phyloP scores from a whole-genome alignment of 2,797 vertebrate species.

The Cyclopterus lumpus region DNA sequence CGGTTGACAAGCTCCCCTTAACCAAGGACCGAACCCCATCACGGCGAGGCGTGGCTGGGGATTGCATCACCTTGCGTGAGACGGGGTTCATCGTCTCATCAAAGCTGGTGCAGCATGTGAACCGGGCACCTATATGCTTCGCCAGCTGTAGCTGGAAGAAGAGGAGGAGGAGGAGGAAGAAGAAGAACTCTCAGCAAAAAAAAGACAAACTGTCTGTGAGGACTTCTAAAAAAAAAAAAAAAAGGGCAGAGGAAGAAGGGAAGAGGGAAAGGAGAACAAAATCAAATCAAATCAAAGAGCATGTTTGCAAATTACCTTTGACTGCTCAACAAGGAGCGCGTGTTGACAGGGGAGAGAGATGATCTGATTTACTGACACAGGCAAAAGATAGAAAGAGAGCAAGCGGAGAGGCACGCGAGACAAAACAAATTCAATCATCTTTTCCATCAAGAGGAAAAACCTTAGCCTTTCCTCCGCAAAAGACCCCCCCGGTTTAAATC shows the following conservation, averaged over 20 bases:
- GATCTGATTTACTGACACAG: constrained; percentile 84
- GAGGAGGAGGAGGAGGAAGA: constrained; percentile 8
- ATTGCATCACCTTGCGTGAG: constrained; percentile 63
- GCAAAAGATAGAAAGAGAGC: constrained; percentile 65
- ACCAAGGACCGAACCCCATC: constrained; percentile 67
- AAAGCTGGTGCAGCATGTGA: constrained; percentile 34
- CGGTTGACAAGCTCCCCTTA: constrained; percentile 71
- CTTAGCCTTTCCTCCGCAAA: constrained; percentile 73
- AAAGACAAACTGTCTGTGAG: constrained; percentile 35
- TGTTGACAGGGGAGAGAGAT: constrained; percentile 82
- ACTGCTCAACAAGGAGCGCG: constrained; percentile 84
- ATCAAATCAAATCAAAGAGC: constrained; percentile 62
- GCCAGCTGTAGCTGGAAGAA: constrained; percentile 19
- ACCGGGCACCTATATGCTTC: constrained; percentile 1
- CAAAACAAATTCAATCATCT: constrained; percentile 87
- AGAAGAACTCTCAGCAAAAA: too few relatives aligned
- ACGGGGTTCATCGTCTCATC: constrained; percentile 70
- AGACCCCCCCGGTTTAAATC: constrained; percentile 82
- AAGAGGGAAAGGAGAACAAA: not conserved
- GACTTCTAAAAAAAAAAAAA: constrained; percentile 42
- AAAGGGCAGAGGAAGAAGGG: constrained; percentile 2
- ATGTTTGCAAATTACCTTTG: constrained; percentile 81
- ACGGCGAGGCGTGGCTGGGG: constrained; percentile 56
- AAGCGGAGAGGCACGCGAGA: constrained; percentile 71
- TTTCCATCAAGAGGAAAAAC: constrained; percentile 81